Evolutionary conservation across 1,140 invertebrate species (phyloP), one percentile per base, ranked within the genome.

Genomic region (Panagrolaimus sp.): DNA sequence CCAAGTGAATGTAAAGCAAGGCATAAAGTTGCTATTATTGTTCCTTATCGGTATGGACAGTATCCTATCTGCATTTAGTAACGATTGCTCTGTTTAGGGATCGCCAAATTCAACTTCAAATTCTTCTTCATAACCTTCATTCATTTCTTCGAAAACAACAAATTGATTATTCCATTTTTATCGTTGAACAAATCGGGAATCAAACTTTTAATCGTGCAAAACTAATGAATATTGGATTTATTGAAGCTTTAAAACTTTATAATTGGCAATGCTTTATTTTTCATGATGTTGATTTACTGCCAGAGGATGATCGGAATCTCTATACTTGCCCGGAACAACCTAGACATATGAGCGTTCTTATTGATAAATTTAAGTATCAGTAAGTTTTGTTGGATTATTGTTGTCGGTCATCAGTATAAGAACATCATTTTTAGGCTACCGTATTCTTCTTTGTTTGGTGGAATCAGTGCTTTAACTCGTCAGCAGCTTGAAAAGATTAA

Each of bases 291-390:
- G 94, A 63, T 43, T 83, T 96, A 7, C 87, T 97, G 68, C 94
- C 94, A 12, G 87, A 95, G 73, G 91, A 91, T 84, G 88, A 88
- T 67, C 88, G 89, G 3, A 96, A 96, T 85, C 87, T 95, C 62
- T 98, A 97, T 85, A 90, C 90, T 15, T 98, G 95, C 83, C 89
- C 91, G 1, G 86, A 88, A 72, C 91, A 92, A 80, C 94, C 94
- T 12, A 45, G 81, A 7, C 81, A 83, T 83, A 92, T 98, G 90
- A 94, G 92, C 43, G 92, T 92, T 0, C 91, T 92, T 12, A 89
- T 96, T 43, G 91, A 96, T 85, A 91, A 90, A 78, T 90, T 94
- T 76, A 88, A 89, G 71, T 94, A 92, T 85, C 89, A 88, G 91
- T 91, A 64, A 63, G 78, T 32, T n/a, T n/a, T n/a, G n/a, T 67